Evolutionary conservation across 1,140 invertebrate genomes (phyloP).

Genomic region (Laupala kohalensis): DNA sequence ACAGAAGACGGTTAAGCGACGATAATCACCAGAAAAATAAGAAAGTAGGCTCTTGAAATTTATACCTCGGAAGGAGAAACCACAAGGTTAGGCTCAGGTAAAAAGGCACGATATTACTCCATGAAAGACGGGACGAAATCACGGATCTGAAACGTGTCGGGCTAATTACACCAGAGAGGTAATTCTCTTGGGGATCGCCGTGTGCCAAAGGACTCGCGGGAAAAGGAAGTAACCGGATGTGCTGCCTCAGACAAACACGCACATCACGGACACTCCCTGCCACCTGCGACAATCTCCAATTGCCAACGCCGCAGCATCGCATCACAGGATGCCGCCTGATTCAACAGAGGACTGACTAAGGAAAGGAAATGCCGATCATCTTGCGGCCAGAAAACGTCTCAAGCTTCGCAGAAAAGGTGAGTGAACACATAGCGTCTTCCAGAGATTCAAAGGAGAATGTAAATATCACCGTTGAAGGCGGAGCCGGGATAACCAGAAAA

Average conservation of each 20-base stretch:
- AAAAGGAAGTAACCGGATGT: not conserved
- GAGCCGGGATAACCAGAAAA: not conserved
- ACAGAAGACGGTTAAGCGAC: too few species aligned
- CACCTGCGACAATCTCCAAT: not conserved
- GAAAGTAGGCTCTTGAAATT: too few species aligned
- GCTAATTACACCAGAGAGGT: too few species aligned
- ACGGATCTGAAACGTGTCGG: too few species aligned
- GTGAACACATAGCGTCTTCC: not conserved
- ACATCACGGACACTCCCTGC: not conserved
- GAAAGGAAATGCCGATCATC: not conserved
- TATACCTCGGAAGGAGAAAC: too few species aligned
- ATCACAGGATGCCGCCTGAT: not conserved
- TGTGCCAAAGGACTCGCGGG: too few species aligned
- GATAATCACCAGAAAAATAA: too few species aligned
- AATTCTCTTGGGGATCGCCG: too few species aligned
- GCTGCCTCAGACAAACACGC: not conserved
- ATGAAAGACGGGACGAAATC: too few species aligned
- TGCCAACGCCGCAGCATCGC: not conserved
- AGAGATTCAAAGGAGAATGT: not conserved
- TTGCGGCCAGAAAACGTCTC: not conserved
- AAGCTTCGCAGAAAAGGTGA: not conserved
- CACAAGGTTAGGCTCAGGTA: too few species aligned
- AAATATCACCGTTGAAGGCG: not conserved
- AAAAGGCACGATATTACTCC: too few species aligned
- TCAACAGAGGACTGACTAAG: not conserved